These are phyloP conservation scores for Choloepus hoffmanni DNA, from an alignment of 2,113 vertebrate genomes.

Conservation along the genomic window DNA sequence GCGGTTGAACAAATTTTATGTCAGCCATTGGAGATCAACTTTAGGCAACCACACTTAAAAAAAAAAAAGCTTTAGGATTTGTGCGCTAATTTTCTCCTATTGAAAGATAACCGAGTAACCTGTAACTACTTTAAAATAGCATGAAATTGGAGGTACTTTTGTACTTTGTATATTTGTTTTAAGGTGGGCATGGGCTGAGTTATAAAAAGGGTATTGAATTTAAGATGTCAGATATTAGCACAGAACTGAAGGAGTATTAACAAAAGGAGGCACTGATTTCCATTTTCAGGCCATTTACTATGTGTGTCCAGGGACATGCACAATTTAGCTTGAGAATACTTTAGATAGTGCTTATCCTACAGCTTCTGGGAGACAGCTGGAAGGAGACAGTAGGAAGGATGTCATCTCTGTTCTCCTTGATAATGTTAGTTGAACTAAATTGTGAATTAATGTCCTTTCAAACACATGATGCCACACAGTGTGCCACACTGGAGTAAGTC, in stretches of 20 bases:
- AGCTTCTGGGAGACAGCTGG: not conserved
- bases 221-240: conserved; percentile 28
- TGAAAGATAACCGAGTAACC: not conserved
- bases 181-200: not conserved
- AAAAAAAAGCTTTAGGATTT: not conserved
- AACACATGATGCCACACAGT: not conserved
- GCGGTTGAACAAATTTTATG: not conserved
- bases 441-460: not conserved
- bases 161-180: not conserved
- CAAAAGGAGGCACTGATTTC: not conserved
- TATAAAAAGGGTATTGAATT: not conserved
- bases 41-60: not conserved
- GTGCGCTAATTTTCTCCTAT: not conserved
- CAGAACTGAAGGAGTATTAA: not conserved
- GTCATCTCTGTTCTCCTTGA: not conserved
- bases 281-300: not conserved
- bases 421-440: not conserved
- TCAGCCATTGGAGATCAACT: not conserved
- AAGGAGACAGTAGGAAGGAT: not conserved
- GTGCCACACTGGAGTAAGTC: not conserved
- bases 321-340: not conserved
- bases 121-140: conserved; percentile 29
- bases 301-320: not conserved
- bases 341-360: not conserved
- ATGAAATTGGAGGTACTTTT: conserved; percentile 7